Evolutionary conservation across 2,797 vertebrate genomes (phyloP), one percentile per base, ranked within the genome.

Genomic region (Thripadectes ignobilis): DNA sequence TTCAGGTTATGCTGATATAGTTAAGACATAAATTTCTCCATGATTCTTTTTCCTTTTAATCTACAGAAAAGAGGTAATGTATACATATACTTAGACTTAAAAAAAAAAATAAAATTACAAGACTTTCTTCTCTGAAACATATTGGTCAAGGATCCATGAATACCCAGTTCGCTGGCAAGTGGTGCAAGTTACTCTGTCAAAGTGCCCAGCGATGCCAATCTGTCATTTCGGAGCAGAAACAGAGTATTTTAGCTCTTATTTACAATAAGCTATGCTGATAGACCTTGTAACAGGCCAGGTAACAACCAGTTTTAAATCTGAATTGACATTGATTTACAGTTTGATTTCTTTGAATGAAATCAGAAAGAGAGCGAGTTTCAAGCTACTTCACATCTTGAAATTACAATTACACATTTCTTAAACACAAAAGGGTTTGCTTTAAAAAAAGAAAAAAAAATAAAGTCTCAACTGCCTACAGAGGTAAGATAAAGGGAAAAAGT

Each of bases 311-410:
- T 88, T 97, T 88, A 95, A 94, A 97, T 95, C n/a, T 93, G 85
- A 97, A 95, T 48, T 93, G 97, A 96, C 38, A 58, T 61, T 95
- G 96, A 97, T 96, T 97, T 96, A 96, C 84, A 81, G 90, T 91
- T 91, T 73, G 85, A 93, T 81, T 91, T 93, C 91, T 90, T 81
- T 75, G 89, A 97, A 95, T 96, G 88, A 93, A 95, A 94, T 80
- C 68, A 30, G 54, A 87, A 68, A 65, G 73, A 91, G 43, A 85
- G 7, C 2, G 52, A 88, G 92, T 92, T 96, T 95, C 88, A 95
- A 96, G 80, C 62, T 26, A 27, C 84, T 94, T 95, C 83, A 48
- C 34, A 82, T 93, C 92, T 68, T 66, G 55, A 92, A 93, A 88
- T 67, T 73, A 63, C 65, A 63, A 46, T 62, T 58, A 55, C 21